phyloP scores from a whole-genome alignment of 30 jellyfish, hydroid and myxozoan species.

The Euphysa ruthae region DNA sequence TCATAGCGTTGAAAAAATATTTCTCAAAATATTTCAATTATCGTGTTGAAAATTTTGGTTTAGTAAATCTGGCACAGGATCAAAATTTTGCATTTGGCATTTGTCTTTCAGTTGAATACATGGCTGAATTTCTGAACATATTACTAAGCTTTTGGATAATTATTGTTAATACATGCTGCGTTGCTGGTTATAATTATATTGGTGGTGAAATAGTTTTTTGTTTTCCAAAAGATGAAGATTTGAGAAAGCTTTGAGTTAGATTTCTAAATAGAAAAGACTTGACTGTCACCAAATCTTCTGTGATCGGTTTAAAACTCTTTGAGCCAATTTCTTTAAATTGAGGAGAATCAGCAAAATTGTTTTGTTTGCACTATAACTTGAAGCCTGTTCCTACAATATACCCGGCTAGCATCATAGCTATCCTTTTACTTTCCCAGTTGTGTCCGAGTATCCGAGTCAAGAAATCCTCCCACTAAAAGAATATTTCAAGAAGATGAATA shows the following conservation, averaged over 20 bases:
- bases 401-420: background rate
- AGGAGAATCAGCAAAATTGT: background rate
- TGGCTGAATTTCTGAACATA: background rate
- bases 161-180: conserved; percentile 1
- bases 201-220: conserved; percentile 6
- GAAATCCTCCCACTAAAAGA: background rate
- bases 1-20: too few species aligned
- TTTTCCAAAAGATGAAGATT: conserved; percentile 2
- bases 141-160: background rate
- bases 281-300: conserved; percentile 6
- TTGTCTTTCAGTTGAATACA: too few species aligned
- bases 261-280: conserved; percentile 1
- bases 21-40: background rate
- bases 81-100: background rate
- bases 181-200: background rate
- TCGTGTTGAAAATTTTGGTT: background rate
- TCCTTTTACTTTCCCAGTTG: background rate
- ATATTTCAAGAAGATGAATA: conserved; percentile 1
- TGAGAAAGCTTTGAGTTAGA: conserved; percentile 3
- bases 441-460: background rate
- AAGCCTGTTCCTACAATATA: conserved; percentile 5
- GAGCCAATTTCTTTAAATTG: background rate
- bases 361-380: background rate
- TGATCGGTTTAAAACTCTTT: conserved; percentile 1
- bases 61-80: conserved; percentile 2